Base-by-base conservation (phyloP, 2,888 invertebrate genomes). In the Nomada lathburiana region DNA sequence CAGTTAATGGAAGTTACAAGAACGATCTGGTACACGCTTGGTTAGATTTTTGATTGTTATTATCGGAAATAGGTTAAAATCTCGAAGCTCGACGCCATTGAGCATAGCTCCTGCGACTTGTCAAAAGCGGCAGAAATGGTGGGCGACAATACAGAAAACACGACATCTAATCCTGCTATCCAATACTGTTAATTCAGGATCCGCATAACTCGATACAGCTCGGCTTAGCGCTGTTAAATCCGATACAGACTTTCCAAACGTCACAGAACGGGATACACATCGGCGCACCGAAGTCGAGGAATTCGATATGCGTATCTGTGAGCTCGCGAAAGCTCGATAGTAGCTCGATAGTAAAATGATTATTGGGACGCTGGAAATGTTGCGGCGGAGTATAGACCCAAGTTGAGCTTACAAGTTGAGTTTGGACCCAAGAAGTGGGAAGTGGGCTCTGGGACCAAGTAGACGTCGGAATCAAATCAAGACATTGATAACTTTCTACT, bases 121-220 rank as follows among this genome's bases (percentile, higher is more conserved):
- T 68, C 53, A 36, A 36, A 68, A 16, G 4, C 18, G 23, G 36
- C 20, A 18, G 53, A 42, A 42, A 55, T 36, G 4, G 1, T 20
- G 18, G 16, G 23, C 53, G 23, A 42, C 36, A 16, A 2, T 53
- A 67, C n/a, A 29, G 57, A 7, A 36, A 36, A 36, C 36, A 36
- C 7, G 36, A 36, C 36, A 7, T 36, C 36, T 5, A 44, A 59
- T 18, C 44, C 3, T 29, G 59, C 29, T 16, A 59, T 23, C 16
- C 59, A 10, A 70, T 59, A 70, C 47, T 16, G 59, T 47, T 59
- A 60, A 70, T 70, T 70, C 29, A 13, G 70, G 29, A 47, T 47
- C 26, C 13, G 47, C 29, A 47, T 59, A 70, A 59, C 20, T 26
- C 29, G 59, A 60, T 70, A 50, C 29, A 47, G 26, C 9, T 59